Percentiles rank a stretch among this genome's conserved stretches.
Evolutionary conservation across 35 echinoderm and acorn worm species (phyloP).

Genomic region (Heliocidaris tuberculata): DNA sequence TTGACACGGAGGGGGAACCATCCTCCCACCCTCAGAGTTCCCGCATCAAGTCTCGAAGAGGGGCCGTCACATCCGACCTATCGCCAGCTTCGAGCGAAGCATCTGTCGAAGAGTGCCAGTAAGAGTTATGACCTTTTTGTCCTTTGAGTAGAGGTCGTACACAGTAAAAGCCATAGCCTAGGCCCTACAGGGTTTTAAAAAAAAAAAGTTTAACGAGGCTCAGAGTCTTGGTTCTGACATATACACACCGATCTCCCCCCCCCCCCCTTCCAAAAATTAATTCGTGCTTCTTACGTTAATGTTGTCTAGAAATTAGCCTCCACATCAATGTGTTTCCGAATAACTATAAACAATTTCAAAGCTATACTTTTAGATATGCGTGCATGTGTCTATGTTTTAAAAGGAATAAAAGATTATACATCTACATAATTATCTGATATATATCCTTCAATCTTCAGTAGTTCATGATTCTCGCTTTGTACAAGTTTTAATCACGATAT

Average conservation of each 20-base stretch:
- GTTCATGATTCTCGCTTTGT: no score
- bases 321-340: no score
- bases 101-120: neutral
- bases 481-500: no score
- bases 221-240: neutral
- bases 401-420: no score
- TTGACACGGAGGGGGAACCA: neutral
- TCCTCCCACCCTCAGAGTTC: neutral
- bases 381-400: no score
- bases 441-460: no score
- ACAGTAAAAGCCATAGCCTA: neutral
- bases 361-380: no score
- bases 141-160: neutral
- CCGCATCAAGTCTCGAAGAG: neutral
- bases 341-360: no score
- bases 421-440: no score
- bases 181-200: neutral
- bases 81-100: neutral
- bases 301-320: no score
- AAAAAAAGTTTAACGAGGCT: neutral
- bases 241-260: neutral
- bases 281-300: no score
- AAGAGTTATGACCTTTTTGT: neutral
- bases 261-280: no score
- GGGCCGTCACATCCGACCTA: neutral